Conservation (phyloP, 2,888 invertebrate species). For the Patella pellucida region DNA sequence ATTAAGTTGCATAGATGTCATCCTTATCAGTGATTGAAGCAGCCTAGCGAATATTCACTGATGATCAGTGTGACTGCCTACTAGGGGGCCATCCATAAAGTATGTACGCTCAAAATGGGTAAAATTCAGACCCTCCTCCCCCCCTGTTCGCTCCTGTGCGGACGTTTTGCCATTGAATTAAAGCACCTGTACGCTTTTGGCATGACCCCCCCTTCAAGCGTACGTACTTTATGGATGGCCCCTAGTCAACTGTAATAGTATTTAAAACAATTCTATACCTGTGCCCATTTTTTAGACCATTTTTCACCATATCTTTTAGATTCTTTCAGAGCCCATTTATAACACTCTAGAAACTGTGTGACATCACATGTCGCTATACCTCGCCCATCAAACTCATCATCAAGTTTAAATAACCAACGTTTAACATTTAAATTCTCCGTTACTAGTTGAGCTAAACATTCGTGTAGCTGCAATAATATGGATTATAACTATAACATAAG, state of each 20-base stretch:
- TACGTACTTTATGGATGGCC: too few species aligned
- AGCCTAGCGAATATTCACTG: too few species aligned
- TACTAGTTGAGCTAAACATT: conserved; percentile 69
- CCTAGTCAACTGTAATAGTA: background rate
- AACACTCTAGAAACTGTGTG: conserved; percentile 63
- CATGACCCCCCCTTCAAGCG: too few species aligned
- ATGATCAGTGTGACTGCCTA: too few species aligned
- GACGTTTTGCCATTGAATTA: too few species aligned
- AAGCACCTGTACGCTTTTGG: too few species aligned
- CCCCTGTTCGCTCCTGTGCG: too few species aligned
- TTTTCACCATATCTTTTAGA: conserved; percentile 69
- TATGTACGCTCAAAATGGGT: too few species aligned
- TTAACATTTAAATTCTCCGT: conserved; percentile 68
- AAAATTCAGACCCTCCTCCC: too few species aligned
- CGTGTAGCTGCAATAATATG: conserved; percentile 62
- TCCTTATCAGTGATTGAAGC: too few species aligned
- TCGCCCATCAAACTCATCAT: conserved; percentile 69
- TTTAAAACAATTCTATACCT: conserved; percentile 46
- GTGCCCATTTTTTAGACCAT: conserved; percentile 72
- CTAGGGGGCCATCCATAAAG: too few species aligned
- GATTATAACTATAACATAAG: background rate
- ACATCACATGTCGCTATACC: conserved; percentile 70
- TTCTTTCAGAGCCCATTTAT: conserved; percentile 68
- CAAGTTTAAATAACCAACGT: conserved; percentile 70
- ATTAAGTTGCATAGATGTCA: too few species aligned